Evolutionary conservation across 2,888 invertebrate species (phyloP).

Genomic region (Idaea dimidiata): DNA sequence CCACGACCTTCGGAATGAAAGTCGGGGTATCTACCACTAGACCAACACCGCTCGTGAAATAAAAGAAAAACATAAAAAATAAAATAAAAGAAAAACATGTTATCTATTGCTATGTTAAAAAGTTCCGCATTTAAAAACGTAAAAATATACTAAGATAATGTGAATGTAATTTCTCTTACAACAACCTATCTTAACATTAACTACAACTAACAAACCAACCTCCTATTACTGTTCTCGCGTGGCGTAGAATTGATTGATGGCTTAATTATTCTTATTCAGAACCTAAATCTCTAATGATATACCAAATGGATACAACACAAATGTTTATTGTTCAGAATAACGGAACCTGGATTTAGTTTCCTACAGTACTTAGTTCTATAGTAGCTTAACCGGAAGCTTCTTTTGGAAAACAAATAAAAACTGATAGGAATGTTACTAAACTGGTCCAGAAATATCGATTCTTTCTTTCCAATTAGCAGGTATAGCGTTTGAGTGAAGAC

Average conservation of each 20-base stretch:
- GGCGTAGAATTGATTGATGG: not conserved
- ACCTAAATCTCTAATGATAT: not conserved
- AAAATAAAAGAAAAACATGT: too few relatives aligned
- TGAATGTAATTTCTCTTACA: too few relatives aligned
- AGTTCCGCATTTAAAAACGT: too few relatives aligned
- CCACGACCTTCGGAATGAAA: too few relatives aligned
- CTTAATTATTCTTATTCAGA: not conserved
- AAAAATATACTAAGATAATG: too few relatives aligned
- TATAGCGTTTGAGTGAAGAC: not conserved
- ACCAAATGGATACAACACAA: not conserved
- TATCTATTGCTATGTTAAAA: too few relatives aligned
- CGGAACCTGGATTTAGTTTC: slow-evolving; percentile 3
- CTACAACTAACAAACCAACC: not conserved
- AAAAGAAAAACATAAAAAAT: too few relatives aligned
- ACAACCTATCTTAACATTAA: too few relatives aligned
- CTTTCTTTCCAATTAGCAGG: not conserved
- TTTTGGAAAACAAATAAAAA: slow-evolving; percentile 24
- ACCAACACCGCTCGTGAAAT: too few relatives aligned
- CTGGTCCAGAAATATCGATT: slow-evolving; percentile 15
- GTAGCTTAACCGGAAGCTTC: slow-evolving; percentile 23
- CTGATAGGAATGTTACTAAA: slow-evolving; percentile 22
- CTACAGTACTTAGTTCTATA: not conserved
- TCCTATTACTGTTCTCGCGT: not conserved
- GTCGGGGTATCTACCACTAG: too few relatives aligned
- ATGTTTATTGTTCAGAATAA: not conserved